Evolutionary conservation across 2,888 invertebrate species (phyloP).

Genomic region (Ennomos quercinarius): DNA sequence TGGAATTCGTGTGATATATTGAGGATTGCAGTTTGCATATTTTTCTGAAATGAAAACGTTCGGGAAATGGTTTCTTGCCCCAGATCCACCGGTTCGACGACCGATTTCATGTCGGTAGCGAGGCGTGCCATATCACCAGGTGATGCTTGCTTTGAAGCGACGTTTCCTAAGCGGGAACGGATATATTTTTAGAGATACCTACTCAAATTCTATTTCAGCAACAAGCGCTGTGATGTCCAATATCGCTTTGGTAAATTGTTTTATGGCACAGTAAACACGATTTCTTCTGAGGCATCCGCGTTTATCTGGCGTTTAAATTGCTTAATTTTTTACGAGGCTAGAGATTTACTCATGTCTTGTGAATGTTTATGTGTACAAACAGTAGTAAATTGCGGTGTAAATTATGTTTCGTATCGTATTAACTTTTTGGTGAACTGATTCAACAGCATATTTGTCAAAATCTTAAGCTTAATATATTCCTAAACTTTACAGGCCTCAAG

Average conservation of each 20-base stretch:
- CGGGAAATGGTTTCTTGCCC: constrained; percentile 72
- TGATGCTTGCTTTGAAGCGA: constrained; percentile 66
- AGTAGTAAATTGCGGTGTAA: constrained; percentile 11
- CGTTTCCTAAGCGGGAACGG: constrained; percentile 62
- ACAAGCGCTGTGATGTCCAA: constrained; percentile 45
- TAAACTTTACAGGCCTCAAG: too few species aligned
- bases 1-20: constrained; percentile 28
- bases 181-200: constrained; percentile 66
- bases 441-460: too few species aligned
- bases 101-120: constrained; percentile 72
- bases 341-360: constrained; percentile 18
- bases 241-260: constrained; percentile 56
- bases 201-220: constrained; percentile 66
- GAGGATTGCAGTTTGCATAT: constrained; percentile 45
- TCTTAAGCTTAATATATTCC: too few species aligned
- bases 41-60: constrained; percentile 59
- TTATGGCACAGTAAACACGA: constrained; percentile 50
- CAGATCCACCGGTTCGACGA: constrained; percentile 79
- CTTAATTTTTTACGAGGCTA: constrained; percentile 28
- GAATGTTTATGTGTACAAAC: constrained; percentile 15
- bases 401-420: background rate
- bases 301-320: constrained; percentile 28
- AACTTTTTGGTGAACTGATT: too few species aligned
- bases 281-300: constrained; percentile 40
- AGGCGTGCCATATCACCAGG: constrained; percentile 68